Conservation (phyloP, 2,888 invertebrate genomes). For the Heliothis peltigera region DNA sequence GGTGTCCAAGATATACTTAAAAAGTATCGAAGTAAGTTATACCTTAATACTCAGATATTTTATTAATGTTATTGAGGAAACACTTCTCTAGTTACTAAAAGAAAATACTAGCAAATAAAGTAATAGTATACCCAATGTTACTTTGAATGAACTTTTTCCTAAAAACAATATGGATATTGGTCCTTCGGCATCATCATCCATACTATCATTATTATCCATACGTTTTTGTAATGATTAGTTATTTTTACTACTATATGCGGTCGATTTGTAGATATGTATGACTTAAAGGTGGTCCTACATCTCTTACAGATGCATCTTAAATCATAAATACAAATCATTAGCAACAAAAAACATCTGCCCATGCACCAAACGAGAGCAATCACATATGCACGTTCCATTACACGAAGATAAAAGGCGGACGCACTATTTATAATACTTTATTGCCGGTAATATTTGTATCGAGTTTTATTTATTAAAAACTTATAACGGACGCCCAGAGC, state of each 20-base stretch:
- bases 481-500: conserved; percentile 78
- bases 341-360: conserved; percentile 52
- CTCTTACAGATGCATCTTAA: conserved; percentile 24
- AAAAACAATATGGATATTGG: too few species aligned
- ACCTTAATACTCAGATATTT: conserved; percentile 20
- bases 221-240: too few species aligned
- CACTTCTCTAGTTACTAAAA: conserved; percentile 21
- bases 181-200: too few species aligned
- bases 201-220: too few species aligned
- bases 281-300: background rate
- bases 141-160: background rate
- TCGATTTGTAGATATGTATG: too few species aligned
- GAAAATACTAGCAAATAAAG: conserved; percentile 26
- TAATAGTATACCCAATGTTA: conserved; percentile 6
- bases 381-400: conserved; percentile 71
- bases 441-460: conserved; percentile 84
- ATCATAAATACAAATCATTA: conserved; percentile 44
- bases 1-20: too few species aligned
- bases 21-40: too few species aligned
- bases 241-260: too few species aligned
- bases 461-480: conserved; percentile 80
- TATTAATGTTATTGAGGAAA: conserved; percentile 13
- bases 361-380: conserved; percentile 59
- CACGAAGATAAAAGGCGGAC: conserved; percentile 75
- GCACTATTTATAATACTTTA: conserved; percentile 79